These are phyloP conservation scores for Caenorhabditis panamensis DNA, from an alignment of 2,888 invertebrate species.

Conservation along the genomic window DNA sequence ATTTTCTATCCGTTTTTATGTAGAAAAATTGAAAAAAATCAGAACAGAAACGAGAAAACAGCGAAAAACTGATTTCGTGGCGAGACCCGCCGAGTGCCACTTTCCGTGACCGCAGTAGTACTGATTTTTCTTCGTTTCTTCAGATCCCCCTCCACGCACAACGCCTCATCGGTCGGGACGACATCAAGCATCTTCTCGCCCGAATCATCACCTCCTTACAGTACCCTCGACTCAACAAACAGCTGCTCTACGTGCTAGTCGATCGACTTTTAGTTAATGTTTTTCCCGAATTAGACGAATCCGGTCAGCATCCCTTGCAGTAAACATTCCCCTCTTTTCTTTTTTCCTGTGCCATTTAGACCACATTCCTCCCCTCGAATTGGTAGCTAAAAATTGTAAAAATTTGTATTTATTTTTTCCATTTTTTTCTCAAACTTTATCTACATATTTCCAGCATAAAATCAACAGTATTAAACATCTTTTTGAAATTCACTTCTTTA, in stretches of 20 bases:
- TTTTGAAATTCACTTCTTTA: no score
- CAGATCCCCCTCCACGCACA: conserved; percentile 61
- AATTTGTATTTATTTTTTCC: no score
- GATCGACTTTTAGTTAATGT: conserved; percentile 83
- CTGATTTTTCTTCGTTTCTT: not conserved
- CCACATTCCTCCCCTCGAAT: no score
- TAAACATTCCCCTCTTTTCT: conserved; percentile 16
- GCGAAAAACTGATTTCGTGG: no score
- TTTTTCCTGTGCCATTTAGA: conserved; percentile 26
- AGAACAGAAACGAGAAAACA: no score
- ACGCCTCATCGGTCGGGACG: conserved; percentile 58
- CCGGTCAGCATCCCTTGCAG: conserved; percentile 44
- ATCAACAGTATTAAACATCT: no score
- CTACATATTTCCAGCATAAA: no score
- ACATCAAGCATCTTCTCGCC: conserved; percentile 51
- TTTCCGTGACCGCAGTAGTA: no score
- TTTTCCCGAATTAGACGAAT: conserved; percentile 52
- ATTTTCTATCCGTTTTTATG: not conserved
- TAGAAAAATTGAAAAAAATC: not conserved
- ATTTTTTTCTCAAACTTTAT: no score
- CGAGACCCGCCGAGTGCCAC: no score
- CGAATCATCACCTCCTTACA: conserved; percentile 82
- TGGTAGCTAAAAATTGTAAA: no score
- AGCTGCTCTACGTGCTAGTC: conserved; percentile 88
- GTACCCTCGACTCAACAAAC: conserved; percentile 85